Conservation (phyloP, 2,888 invertebrate genomes). For the Eilema caniola region DNA sequence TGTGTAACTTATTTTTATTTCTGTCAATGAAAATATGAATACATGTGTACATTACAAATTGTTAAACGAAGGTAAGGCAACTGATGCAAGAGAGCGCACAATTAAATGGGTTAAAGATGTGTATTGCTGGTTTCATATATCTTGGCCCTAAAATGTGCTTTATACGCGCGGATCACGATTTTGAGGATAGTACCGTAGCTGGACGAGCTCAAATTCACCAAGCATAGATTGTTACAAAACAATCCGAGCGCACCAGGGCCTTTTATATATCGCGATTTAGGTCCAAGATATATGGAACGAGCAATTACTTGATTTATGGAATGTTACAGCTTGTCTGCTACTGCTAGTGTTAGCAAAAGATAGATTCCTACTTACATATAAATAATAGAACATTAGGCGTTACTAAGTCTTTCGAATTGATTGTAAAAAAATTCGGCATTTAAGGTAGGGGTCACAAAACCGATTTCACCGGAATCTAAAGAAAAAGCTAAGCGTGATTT, state of each 20-base stretch:
- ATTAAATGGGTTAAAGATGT: constrained; percentile 20
- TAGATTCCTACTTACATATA: constrained; percentile 21
- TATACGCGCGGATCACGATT: no score
- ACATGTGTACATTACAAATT: constrained; percentile 32
- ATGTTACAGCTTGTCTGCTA: constrained; percentile 40
- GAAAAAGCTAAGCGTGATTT: neutral
- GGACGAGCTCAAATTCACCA: no score
- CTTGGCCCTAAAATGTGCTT: no score
- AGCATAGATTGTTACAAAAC: no score
- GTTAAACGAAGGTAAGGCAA: constrained; percentile 26
- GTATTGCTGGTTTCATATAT: no score
- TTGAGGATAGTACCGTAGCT: no score
- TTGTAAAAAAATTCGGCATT: constrained; percentile 19
- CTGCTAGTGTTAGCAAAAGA: constrained; percentile 24
- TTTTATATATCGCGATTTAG: no score
- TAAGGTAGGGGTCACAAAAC: neutral
- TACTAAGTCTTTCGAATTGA: constrained; percentile 14
- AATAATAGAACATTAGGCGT: constrained; percentile 17
- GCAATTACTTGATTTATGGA: constrained; percentile 43
- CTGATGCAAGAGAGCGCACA: constrained; percentile 33
- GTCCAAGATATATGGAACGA: no score
- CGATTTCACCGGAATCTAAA: neutral
- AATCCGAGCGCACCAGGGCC: no score
- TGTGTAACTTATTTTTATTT: constrained; percentile 40
- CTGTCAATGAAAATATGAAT: constrained; percentile 45